A percentile compares a stretch with the other conserved stretches of the same genome.
Conservation (phyloP, 2,888 invertebrate species). For the Andrena marginata region DNA sequence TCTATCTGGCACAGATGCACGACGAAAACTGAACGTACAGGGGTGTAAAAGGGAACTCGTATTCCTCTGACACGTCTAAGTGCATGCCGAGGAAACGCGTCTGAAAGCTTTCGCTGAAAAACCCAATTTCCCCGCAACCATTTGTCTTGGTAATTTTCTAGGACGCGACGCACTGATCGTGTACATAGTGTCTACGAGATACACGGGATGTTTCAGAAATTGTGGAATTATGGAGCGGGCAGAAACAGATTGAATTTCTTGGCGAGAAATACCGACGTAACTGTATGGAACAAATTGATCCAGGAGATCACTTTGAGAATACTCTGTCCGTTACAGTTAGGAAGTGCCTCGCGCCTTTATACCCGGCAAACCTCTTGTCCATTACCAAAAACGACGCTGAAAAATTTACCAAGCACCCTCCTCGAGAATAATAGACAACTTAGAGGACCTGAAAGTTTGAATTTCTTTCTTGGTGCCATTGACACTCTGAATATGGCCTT, state of each 20-base stretch:
- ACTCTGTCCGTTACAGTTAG: background rate
- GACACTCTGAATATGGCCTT: background rate
- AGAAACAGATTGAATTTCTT: conserved; percentile 17
- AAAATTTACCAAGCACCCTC: background rate
- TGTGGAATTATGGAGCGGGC: background rate
- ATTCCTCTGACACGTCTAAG: conserved; percentile 22
- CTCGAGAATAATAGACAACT: background rate
- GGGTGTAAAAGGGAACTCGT: conserved; percentile 36
- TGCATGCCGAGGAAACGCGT: conserved; percentile 15
- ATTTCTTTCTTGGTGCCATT: background rate
- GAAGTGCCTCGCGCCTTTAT: background rate
- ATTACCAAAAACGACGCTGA: background rate
- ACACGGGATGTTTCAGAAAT: background rate
- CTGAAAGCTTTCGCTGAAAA: conserved; percentile 26
- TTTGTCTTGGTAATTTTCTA: conserved; percentile 31
- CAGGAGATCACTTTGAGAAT: background rate
- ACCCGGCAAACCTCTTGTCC: background rate
- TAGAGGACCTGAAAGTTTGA: background rate
- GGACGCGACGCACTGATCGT: background rate
- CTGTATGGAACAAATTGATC: conserved; percentile 3
- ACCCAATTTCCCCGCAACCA: conserved; percentile 6
- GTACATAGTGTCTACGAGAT: background rate
- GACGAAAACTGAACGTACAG: conserved; percentile 23
- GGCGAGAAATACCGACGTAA: background rate
- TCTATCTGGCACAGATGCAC: conserved; percentile 15